Percentiles rank a stretch among this genome's conserved stretches.
Conservation (phyloP, 2,888 invertebrate genomes). For the Oscheius sp. region DNA sequence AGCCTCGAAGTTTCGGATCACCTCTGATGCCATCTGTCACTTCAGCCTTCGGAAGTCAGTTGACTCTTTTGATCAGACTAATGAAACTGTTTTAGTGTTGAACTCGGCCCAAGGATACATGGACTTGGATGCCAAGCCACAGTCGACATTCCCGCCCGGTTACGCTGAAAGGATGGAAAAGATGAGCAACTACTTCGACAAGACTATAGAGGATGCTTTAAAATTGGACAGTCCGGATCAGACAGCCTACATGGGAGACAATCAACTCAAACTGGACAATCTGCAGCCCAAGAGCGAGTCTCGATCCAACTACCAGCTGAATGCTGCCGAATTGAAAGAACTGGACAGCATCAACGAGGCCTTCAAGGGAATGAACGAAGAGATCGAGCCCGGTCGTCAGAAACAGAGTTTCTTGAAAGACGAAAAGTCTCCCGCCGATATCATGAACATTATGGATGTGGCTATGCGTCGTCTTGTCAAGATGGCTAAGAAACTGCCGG, state of each 20-base stretch:
- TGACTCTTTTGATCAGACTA: neutral
- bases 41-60: constrained; percentile 23
- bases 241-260: neutral
- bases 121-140: constrained; percentile 22
- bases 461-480: constrained; percentile 71
- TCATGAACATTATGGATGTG: constrained; percentile 72
- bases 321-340: constrained; percentile 63
- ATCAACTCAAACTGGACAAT: neutral
- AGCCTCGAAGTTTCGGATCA: constrained; percentile 19
- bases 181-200: constrained; percentile 39
- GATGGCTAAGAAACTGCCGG: constrained; percentile 66
- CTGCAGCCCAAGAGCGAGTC: constrained; percentile 25
- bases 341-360: constrained; percentile 62
- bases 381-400: constrained; percentile 59
- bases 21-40: constrained; percentile 24
- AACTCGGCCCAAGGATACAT: constrained; percentile 14
- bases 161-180: constrained; percentile 32
- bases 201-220: constrained; percentile 39
- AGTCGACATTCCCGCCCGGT: constrained; percentile 17
- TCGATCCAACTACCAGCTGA: constrained; percentile 58
- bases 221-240: constrained; percentile 33
- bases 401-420: constrained; percentile 56
- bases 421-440: constrained; percentile 65
- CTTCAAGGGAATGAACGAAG: constrained; percentile 68
- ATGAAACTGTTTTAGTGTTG: neutral